phyloP scores from a whole-genome alignment of 2,888 invertebrate species.

The Megamerina dolium region DNA sequence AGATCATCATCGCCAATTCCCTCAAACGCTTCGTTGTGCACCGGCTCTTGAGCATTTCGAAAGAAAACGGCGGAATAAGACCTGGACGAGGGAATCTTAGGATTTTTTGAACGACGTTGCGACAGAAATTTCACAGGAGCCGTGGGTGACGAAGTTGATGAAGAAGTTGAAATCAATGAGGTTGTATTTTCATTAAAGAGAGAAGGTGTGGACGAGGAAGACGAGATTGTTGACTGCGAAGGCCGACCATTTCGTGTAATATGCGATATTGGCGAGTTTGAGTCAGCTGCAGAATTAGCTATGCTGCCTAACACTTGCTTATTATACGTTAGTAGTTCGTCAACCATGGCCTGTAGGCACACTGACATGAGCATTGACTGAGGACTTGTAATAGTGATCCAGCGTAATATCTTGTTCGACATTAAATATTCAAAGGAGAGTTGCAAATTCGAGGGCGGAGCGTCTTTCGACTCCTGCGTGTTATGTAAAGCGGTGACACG shows the following conservation, averaged over 20 bases:
- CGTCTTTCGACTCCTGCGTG: slow-evolving; percentile 30
- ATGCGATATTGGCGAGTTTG: slow-evolving; percentile 14
- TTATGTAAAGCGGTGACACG: slow-evolving; percentile 79
- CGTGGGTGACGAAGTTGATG: slow-evolving; percentile 24
- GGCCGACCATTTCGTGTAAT: slow-evolving; percentile 20
- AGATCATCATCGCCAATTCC: slow-evolving; percentile 93
- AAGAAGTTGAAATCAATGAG: slow-evolving; percentile 15
- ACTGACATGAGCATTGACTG: slow-evolving; percentile 94
- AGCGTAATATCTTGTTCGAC: slow-evolving; percentile 83
- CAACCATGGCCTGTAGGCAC: slow-evolving; percentile 91
- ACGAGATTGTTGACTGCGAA: slow-evolving; percentile 25
- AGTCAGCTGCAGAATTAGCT: background rate
- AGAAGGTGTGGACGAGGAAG: slow-evolving; percentile 34
- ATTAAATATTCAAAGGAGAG: slow-evolving; percentile 93
- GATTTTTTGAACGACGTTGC: slow-evolving; percentile 54
- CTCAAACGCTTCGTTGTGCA: slow-evolving; percentile 90
- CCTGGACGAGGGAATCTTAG: slow-evolving; percentile 55
- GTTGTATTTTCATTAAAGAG: slow-evolving; percentile 15
- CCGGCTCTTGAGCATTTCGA: slow-evolving; percentile 63
- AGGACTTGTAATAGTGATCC: slow-evolving; percentile 87
- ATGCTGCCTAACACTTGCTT: background rate
- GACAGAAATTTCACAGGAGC: slow-evolving; percentile 54
- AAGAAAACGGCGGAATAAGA: slow-evolving; percentile 58
- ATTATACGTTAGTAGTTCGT: slow-evolving; percentile 60
- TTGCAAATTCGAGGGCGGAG: slow-evolving; percentile 55